These are phyloP conservation scores for Oasisia sp. DNA, from an alignment of 2,888 invertebrate genomes.

Conservation along the genomic window DNA sequence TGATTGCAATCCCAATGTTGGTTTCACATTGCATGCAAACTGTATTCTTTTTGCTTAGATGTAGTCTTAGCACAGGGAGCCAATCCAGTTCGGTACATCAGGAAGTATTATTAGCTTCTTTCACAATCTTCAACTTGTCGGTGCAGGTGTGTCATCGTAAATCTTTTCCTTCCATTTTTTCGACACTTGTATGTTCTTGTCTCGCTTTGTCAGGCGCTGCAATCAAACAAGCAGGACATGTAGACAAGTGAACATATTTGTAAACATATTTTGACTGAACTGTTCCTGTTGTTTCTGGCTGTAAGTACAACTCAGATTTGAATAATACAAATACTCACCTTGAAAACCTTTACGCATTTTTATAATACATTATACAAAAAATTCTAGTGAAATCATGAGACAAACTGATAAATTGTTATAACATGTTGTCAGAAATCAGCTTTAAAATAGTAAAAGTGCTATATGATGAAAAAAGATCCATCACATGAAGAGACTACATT, in stretches of 20 bases:
- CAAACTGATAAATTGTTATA: no score
- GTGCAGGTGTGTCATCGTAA: background rate
- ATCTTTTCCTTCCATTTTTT: constrained; percentile 6
- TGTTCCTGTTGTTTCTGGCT: no score
- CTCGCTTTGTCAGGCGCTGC: background rate
- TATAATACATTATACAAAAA: no score
- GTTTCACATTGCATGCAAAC: background rate
- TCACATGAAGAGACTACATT: background rate
- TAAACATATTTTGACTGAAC: background rate
- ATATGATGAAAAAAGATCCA: background rate
- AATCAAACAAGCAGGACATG: background rate
- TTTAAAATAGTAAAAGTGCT: no score
- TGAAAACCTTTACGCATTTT: background rate
- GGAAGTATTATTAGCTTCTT: background rate
- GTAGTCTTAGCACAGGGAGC: background rate
- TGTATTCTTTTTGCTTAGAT: background rate
- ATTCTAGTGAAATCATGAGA: no score
- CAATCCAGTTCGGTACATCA: background rate
- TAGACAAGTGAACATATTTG: background rate
- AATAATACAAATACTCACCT: background rate
- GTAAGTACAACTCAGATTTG: no score
- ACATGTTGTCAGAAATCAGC: no score
- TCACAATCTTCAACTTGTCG: background rate
- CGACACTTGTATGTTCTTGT: background rate
- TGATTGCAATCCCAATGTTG: background rate